A percentile compares a stretch with the other conserved stretches of the same genome.
Conservation (phyloP, 2,113 vertebrate genomes). For the Nerophis lumbriciformis region DNA sequence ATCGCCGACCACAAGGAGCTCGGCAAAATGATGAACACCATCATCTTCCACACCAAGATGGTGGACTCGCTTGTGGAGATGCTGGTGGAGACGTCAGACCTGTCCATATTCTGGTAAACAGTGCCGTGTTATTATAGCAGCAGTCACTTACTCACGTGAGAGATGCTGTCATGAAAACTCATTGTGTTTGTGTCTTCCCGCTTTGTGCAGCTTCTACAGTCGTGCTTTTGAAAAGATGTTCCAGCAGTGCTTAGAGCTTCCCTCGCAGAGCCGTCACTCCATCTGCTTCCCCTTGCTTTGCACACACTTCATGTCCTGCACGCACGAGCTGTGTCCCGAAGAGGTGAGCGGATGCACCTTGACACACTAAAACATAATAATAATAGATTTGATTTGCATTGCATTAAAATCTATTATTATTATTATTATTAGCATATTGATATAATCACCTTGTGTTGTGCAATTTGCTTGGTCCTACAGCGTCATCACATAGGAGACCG, state of each 20-base stretch:
- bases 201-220: conserved; percentile 88
- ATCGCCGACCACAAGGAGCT: conserved; percentile 95
- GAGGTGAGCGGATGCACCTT: conserved; percentile 73
- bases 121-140: not conserved
- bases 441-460: not conserved
- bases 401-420: no score
- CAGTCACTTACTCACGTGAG: not conserved
- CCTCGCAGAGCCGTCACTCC: conserved; percentile 94
- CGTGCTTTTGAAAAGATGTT: conserved; percentile 99
- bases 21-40: conserved; percentile 99
- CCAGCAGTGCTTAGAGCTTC: conserved; percentile 97
- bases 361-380: not conserved
- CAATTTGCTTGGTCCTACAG: conserved; percentile 53
- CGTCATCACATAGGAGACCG: conserved; percentile 97
- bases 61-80: conserved; percentile 99
- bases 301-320: conserved; percentile 98
- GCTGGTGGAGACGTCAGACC: conserved; percentile 96
- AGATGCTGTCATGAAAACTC: not conserved
- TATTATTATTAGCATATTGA: not conserved
- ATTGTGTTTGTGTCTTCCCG: not conserved
- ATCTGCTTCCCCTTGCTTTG: conserved; percentile 97
- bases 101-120: conserved; percentile 95
- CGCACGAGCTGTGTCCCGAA: conserved; percentile 95
- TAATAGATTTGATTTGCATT: no score
- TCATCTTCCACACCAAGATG: conserved; percentile 99